These are phyloP conservation scores for Peromyscus polionotus DNA, from an alignment of 2,113 vertebrate species.

Conservation along the genomic window DNA sequence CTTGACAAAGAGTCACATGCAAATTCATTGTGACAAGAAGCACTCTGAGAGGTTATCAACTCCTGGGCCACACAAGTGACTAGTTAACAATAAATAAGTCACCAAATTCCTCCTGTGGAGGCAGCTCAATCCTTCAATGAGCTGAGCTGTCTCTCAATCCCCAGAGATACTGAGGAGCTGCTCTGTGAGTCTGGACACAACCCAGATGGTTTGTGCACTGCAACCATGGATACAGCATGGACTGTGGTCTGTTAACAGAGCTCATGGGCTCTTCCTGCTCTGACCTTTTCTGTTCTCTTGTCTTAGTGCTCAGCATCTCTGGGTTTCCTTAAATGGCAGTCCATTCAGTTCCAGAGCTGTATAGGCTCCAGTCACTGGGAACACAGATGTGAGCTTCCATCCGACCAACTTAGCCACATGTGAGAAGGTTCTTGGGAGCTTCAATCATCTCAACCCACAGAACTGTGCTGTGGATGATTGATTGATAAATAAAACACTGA, in stretches of 20 bases:
- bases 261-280: neutral
- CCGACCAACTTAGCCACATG: slow-evolving; percentile 26
- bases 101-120: neutral
- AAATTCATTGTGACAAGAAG: neutral
- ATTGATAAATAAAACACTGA: no score
- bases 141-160: neutral
- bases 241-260: neutral
- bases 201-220: neutral
- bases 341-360: slow-evolving; percentile 16
- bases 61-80: neutral
- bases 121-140: neutral
- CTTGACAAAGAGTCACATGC: neutral
- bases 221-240: neutral
- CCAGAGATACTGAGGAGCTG: neutral
- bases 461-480: neutral
- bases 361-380: slow-evolving; percentile 14
- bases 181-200: neutral
- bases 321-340: neutral
- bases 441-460: neutral
- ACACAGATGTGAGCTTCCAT: slow-evolving; percentile 3
- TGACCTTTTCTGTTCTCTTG: neutral
- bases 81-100: neutral
- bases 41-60: neutral
- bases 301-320: neutral
- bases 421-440: neutral